These are phyloP conservation scores for Numida meleagris DNA, from an alignment of 2,113 vertebrate species.

Conservation along the genomic window DNA sequence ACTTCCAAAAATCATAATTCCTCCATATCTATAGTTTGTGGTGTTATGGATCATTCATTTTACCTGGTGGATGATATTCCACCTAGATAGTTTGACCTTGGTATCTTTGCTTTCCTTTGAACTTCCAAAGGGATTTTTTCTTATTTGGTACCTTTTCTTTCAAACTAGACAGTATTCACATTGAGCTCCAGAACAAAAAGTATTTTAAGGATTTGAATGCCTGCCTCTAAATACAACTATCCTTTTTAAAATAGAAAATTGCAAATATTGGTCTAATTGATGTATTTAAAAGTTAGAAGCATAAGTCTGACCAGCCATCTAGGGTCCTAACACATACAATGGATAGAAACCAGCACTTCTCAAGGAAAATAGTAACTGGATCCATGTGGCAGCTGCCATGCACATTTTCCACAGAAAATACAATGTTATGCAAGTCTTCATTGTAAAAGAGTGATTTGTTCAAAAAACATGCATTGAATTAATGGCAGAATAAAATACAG, in stretches of 20 bases:
- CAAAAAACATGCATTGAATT: neutral
- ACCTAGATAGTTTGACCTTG: neutral
- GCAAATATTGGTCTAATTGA: neutral
- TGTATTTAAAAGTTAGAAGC: neutral
- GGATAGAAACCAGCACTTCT: neutral
- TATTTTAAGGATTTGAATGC: neutral
- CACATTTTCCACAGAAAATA: neutral
- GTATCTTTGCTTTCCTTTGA: neutral
- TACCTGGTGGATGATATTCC: neutral
- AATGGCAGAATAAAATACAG: neutral
- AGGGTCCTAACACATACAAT: neutral
- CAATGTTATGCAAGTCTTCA: conserved; percentile 24
- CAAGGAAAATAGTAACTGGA: neutral
- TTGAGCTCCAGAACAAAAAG: fast-evolving
- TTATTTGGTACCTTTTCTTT: fast-evolving
- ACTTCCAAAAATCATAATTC: neutral
- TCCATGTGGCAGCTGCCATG: neutral
- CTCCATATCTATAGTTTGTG: fast-evolving
- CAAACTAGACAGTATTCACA: neutral
- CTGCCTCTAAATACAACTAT: neutral
- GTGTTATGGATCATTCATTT: neutral
- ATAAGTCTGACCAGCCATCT: neutral
- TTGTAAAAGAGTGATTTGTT: conserved; percentile 11
- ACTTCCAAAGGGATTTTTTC: neutral
- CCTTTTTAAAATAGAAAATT: fast-evolving